phyloP scores from a whole-genome alignment of 2,797 vertebrate genomes.

The Epinephelus coioides region DNA sequence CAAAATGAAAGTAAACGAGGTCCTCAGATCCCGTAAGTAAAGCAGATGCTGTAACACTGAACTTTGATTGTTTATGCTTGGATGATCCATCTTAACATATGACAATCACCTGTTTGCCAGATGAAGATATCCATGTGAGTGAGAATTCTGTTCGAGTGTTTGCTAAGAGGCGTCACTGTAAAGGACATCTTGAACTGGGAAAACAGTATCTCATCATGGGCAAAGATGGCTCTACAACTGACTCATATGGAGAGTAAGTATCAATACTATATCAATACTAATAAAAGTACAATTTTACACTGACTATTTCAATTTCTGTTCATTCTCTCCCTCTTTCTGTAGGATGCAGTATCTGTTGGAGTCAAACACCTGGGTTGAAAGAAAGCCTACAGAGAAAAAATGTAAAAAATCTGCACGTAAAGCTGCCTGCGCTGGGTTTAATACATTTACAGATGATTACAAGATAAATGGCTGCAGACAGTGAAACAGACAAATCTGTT shows the following conservation, averaged over 20 bases:
- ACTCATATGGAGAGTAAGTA: constrained; percentile 85
- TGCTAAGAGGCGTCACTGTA: constrained; percentile 88
- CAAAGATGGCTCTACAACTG: constrained; percentile 86
- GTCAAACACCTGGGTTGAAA: constrained; percentile 85
- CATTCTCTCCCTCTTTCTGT: constrained; percentile 13
- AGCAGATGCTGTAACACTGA: neutral
- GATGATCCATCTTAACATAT: neutral
- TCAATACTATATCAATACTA: too few species aligned
- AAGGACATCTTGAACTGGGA: constrained; percentile 72
- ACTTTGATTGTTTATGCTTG: neutral
- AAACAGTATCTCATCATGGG: constrained; percentile 91
- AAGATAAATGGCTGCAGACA: constrained; percentile 76
- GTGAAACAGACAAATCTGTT: constrained; percentile 53
- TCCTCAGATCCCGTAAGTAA: constrained; percentile 85
- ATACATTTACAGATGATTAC: constrained; percentile 67
- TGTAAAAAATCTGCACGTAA: constrained; percentile 43
- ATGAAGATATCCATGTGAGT: constrained; percentile 63
- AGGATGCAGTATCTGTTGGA: constrained; percentile 91
- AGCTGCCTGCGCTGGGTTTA: constrained; percentile 33
- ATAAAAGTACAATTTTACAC: neutral
- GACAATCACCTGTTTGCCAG: constrained; percentile 67
- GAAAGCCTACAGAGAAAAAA: constrained; percentile 21
- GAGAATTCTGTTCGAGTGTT: constrained; percentile 81
- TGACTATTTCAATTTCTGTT: neutral
- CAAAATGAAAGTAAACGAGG: constrained; percentile 66